A percentile compares a stretch with the other conserved stretches of the same genome.
phyloP scores from a whole-genome alignment of 2,797 vertebrate species.

The Sebastiscus albofasciatus region DNA sequence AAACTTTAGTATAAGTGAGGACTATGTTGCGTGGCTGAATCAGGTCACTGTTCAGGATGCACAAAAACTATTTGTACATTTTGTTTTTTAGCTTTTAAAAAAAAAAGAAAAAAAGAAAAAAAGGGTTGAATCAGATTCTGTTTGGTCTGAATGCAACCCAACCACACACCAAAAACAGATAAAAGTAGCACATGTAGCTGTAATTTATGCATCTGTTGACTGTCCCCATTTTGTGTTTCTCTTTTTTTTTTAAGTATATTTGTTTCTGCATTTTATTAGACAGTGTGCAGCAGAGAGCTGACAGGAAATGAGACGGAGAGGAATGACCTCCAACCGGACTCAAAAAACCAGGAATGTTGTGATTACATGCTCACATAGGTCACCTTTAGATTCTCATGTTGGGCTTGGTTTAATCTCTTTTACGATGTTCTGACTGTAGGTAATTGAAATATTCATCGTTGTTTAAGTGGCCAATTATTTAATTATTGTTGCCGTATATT shows the following conservation, averaged over 20 bases:
- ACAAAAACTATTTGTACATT: rapidly evolving
- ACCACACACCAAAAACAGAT: not conserved
- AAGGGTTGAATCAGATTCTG: not conserved
- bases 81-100: not conserved
- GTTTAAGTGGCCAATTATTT: too few species aligned
- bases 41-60: not conserved
- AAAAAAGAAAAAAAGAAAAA: not conserved
- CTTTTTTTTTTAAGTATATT: not conserved
- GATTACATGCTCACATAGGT: not conserved
- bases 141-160: not conserved
- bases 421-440: not conserved
- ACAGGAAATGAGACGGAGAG: conserved; percentile 24
- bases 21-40: not conserved
- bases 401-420: not conserved
- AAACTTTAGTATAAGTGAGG: not conserved
- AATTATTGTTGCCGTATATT: not conserved
- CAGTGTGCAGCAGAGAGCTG: not conserved
- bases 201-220: not conserved
- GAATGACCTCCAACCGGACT: not conserved
- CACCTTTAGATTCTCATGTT: not conserved
- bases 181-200: not conserved
- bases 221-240: not conserved
- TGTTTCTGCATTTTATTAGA: not conserved
- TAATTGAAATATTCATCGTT: too few species aligned
- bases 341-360: not conserved